These are phyloP conservation scores for Congeria kusceri DNA, from an alignment of 2,888 invertebrate species.

Conservation along the genomic window DNA sequence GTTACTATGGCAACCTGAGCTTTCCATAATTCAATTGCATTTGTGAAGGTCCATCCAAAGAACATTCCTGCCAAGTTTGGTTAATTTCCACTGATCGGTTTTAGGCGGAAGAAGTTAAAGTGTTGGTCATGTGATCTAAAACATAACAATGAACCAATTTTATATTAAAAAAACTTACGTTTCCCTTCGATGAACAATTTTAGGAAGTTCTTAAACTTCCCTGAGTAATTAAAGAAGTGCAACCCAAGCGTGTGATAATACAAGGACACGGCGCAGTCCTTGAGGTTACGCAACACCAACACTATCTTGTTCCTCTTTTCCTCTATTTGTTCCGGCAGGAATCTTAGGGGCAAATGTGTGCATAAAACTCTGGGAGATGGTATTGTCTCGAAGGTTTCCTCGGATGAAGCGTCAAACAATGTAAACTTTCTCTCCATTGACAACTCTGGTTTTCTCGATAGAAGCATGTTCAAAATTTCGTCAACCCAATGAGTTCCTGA, in stretches of 20 bases:
- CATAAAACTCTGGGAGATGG: constrained; percentile 40
- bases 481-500: constrained; percentile 1
- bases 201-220: constrained; percentile 44
- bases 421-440: neutral
- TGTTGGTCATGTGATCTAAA: no score
- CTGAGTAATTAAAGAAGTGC: constrained; percentile 40
- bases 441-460: neutral
- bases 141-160: no score
- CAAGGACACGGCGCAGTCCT: constrained; percentile 48
- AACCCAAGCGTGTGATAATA: constrained; percentile 42
- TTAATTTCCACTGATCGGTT: no score
- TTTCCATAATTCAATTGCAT: no score
- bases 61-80: no score
- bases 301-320: constrained; percentile 26
- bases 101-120: no score
- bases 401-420: constrained; percentile 40
- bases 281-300: constrained; percentile 44
- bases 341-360: constrained; percentile 35
- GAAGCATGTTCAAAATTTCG: neutral
- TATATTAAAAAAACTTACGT: constrained; percentile 33
- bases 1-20: no score
- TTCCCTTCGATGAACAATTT: constrained; percentile 37
- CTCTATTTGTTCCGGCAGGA: neutral
- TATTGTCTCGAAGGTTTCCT: constrained; percentile 17
- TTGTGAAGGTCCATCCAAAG: no score